A percentile compares a stretch with the other conserved stretches of the same genome.
phyloP scores from a whole-genome alignment of 1,140 invertebrate species.

The Drosophila chauvacae region DNA sequence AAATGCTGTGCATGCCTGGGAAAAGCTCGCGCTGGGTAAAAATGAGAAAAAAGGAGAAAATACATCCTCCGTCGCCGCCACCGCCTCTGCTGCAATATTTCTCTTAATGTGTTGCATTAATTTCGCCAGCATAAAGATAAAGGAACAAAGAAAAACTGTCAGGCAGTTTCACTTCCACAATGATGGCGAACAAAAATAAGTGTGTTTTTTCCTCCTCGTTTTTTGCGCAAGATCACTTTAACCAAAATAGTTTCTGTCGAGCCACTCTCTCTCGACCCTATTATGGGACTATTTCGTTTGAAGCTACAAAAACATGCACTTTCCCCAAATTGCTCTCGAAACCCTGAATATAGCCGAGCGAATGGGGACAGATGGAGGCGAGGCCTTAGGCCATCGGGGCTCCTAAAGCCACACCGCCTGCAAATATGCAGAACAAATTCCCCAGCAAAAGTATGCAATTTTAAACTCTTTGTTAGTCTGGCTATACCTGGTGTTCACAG shows the following conservation, averaged over 20 bases:
- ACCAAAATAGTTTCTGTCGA: constrained; percentile 44
- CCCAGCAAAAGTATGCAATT: constrained; percentile 14
- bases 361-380: constrained; percentile 16
- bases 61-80: constrained; percentile 18
- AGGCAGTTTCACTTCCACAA: constrained; percentile 20
- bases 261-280: constrained; percentile 55
- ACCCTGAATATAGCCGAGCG: constrained; percentile 21
- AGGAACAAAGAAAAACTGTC: constrained; percentile 61
- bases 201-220: background rate
- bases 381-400: background rate
- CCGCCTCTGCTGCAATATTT: constrained; percentile 57
- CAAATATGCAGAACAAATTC: constrained; percentile 22
- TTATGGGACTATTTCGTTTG: constrained; percentile 38
- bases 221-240: constrained; percentile 57
- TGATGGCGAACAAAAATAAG: constrained; percentile 21
- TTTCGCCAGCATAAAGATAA: constrained; percentile 71
- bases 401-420: constrained; percentile 18
- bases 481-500: background rate
- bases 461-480: constrained; percentile 37
- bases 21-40: constrained; percentile 35
- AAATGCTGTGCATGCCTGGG: constrained; percentile 43
- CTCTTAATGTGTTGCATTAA: constrained; percentile 79
- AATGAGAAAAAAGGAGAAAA: constrained; percentile 43
- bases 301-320: constrained; percentile 31
- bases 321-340: constrained; percentile 18